Evolutionary conservation across 2,888 invertebrate species (phyloP).

Genomic region (Lochmaea capreae): DNA sequence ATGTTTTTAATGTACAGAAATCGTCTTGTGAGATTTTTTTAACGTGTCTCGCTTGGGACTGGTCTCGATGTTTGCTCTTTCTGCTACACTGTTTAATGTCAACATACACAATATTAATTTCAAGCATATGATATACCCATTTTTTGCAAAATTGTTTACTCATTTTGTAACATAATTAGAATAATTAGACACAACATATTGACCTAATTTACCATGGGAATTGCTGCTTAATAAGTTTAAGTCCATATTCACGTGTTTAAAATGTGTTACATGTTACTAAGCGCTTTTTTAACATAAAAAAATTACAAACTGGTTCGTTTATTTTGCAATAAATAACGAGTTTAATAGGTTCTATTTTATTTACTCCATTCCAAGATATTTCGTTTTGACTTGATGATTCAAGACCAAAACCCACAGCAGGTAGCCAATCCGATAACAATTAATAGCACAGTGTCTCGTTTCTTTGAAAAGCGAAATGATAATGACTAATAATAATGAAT

Average conservation of each 20-base stretch:
- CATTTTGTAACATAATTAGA: not conserved
- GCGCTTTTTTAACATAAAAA: not conserved
- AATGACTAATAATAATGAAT: too few relatives aligned
- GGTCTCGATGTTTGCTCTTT: not conserved
- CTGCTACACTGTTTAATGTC: not conserved
- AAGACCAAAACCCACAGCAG: not conserved
- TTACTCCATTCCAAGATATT: too few relatives aligned
- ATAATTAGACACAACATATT: slow-evolving; percentile 3
- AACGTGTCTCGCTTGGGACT: not conserved
- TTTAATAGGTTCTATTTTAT: not conserved
- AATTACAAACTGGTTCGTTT: not conserved
- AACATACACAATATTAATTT: not conserved
- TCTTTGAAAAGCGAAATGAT: too few relatives aligned
- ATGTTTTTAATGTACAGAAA: too few relatives aligned
- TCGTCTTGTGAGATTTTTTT: not conserved
- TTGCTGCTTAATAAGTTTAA: not conserved
- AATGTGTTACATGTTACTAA: not conserved
- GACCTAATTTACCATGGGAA: slow-evolving; percentile 9
- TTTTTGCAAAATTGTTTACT: slow-evolving; percentile 4
- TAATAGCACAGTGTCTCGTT: too few relatives aligned
- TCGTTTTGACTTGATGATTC: too few relatives aligned
- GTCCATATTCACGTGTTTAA: not conserved
- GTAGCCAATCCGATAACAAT: too few relatives aligned
- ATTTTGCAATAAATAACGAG: not conserved
- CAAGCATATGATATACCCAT: not conserved